phyloP scores from a whole-genome alignment of 2,888 invertebrate species.

The Caenorhabditis sulstoni region DNA sequence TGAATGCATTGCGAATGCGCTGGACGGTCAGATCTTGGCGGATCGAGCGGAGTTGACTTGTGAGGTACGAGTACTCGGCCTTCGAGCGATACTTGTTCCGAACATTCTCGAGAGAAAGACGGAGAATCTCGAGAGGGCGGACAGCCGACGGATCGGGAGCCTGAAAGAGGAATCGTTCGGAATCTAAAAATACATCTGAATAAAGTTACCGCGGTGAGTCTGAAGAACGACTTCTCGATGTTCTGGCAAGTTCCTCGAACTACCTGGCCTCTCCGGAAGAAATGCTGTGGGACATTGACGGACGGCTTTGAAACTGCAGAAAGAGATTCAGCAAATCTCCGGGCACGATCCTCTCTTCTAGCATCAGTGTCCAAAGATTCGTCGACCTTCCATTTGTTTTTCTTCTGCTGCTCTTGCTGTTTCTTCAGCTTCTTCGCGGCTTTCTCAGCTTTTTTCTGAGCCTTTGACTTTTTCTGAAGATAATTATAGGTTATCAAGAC shows the following conservation, averaged over 20 bases:
- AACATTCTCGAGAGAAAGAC: slow-evolving; percentile 90
- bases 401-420: slow-evolving; percentile 27
- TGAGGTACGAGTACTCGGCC: slow-evolving; percentile 95
- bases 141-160: slow-evolving; percentile 92
- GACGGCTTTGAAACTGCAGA: slow-evolving; percentile 29
- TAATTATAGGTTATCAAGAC: slow-evolving; percentile 3
- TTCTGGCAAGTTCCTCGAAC: slow-evolving; percentile 94
- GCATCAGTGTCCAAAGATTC: slow-evolving; percentile 24
- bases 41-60: slow-evolving; percentile 98
- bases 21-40: slow-evolving; percentile 98
- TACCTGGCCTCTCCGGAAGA: slow-evolving; percentile 55
- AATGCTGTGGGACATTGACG: slow-evolving; percentile 23
- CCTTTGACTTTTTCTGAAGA: slow-evolving; percentile 59
- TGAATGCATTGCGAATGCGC: slow-evolving; percentile 93
- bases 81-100: slow-evolving; percentile 91
- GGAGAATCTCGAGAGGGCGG: slow-evolving; percentile 90
- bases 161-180: slow-evolving; percentile 83
- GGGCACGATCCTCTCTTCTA: slow-evolving; percentile 64
- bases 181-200: neutral
- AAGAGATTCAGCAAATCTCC: slow-evolving; percentile 65
- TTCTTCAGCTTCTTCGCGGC: slow-evolving; percentile 19
- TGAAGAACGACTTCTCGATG: slow-evolving; percentile 95
- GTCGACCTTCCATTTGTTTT: slow-evolving; percentile 32
- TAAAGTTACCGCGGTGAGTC: slow-evolving; percentile 89
- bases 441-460: slow-evolving; percentile 53